Conservation (phyloP, 2,113 vertebrate genomes). For the Oryctolagus cuniculus region DNA sequence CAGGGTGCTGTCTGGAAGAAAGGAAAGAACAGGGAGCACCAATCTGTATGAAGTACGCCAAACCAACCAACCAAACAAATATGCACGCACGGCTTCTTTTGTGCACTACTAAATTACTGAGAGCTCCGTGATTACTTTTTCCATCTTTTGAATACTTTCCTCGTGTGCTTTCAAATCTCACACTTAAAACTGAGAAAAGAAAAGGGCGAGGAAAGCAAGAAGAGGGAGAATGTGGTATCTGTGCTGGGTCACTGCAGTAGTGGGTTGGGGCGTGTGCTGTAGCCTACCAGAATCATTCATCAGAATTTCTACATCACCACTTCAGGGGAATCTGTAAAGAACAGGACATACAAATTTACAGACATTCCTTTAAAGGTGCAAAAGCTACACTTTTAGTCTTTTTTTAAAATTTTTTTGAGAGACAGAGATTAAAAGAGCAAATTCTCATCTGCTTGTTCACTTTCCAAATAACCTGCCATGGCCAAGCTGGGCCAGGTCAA, state of each 20-base stretch:
- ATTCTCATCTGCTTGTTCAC: too few relatives aligned
- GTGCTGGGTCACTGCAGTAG: slow-evolving; percentile 72
- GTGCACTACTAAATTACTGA: not conserved
- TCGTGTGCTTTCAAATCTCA: slow-evolving; percentile 55
- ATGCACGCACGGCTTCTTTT: not conserved
- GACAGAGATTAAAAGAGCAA: too few relatives aligned
- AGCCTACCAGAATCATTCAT: slow-evolving; percentile 70
- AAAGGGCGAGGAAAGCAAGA: slow-evolving; percentile 26
- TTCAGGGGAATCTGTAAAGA: slow-evolving; percentile 78
- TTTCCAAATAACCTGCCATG: too few relatives aligned
- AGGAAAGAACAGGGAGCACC: not conserved
- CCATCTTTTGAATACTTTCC: slow-evolving; percentile 65
- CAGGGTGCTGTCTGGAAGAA: not conserved
- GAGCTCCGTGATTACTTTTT: slow-evolving; percentile 68
- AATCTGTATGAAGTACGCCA: not conserved
- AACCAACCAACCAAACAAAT: not conserved
- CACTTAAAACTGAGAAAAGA: slow-evolving; percentile 70
- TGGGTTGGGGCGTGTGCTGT: slow-evolving; percentile 70
- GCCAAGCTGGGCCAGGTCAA: too few relatives aligned
- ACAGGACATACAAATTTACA: slow-evolving; percentile 80
- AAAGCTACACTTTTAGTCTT: slow-evolving; percentile 77
- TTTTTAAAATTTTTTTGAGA: too few relatives aligned
- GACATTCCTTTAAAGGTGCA: slow-evolving; percentile 82
- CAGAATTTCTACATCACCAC: slow-evolving; percentile 78
- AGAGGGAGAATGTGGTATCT: slow-evolving; percentile 62